Evolutionary conservation across 2,888 invertebrate species (phyloP).

Genomic region (Aricia artaxerxes): DNA sequence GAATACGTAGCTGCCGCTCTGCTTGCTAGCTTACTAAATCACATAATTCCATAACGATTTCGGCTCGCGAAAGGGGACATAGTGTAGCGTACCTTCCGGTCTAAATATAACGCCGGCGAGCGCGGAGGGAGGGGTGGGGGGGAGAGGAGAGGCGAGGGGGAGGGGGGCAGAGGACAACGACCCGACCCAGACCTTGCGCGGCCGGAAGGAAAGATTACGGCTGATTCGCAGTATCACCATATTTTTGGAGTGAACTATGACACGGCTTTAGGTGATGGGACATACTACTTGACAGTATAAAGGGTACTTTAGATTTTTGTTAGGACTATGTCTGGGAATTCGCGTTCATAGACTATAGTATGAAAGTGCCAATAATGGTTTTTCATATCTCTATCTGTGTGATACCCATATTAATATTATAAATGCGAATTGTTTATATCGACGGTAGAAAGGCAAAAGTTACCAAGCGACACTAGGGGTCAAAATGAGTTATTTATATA

Average conservation of each 20-base stretch:
- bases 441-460: too few relatives aligned
- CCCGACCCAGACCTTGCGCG: slow-evolving; percentile 73
- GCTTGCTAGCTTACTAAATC: not conserved
- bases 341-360: too few relatives aligned
- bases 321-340: too few relatives aligned
- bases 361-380: too few relatives aligned
- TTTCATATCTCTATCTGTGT: too few relatives aligned
- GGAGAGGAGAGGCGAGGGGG: slow-evolving; percentile 35
- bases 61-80: slow-evolving; percentile 58
- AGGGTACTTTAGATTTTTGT: too few relatives aligned
- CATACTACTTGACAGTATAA: too few relatives aligned
- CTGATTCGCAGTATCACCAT: slow-evolving; percentile 21
- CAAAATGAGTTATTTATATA: too few relatives aligned
- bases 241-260: slow-evolving; percentile 2
- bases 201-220: slow-evolving; percentile 54
- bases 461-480: too few relatives aligned
- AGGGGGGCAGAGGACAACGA: slow-evolving; percentile 52
- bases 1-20: not conserved
- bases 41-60: slow-evolving; percentile 36
- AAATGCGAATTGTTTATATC: too few relatives aligned
- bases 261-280: not conserved
- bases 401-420: too few relatives aligned
- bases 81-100: slow-evolving; percentile 63
- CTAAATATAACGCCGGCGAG: slow-evolving; percentile 66
- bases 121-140: not conserved